phyloP scores from a whole-genome alignment of 2,113 vertebrate genomes.

The Pseudonaja textilis region DNA sequence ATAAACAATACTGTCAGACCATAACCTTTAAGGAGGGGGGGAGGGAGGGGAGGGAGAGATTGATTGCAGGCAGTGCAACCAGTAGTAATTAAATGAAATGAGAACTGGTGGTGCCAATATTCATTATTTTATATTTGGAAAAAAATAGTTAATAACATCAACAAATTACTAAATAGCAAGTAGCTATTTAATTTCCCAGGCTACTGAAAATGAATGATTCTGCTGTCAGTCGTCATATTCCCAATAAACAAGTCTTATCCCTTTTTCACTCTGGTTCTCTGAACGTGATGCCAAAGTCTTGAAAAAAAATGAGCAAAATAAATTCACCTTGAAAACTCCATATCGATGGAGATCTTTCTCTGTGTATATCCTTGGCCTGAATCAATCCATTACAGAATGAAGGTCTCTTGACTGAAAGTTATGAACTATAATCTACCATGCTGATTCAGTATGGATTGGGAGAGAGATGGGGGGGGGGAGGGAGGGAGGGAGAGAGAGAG shows the following conservation, averaged over 20 bases:
- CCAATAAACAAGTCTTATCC: conserved; percentile 40
- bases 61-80: not conserved
- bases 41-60: not conserved
- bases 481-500: too few species aligned
- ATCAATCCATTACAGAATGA: not conserved
- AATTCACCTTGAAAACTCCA: conserved; percentile 10
- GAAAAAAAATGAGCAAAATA: conserved; percentile 9
- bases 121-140: conserved; percentile 42
- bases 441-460: not conserved
- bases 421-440: not conserved
- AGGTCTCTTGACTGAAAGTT: not conserved
- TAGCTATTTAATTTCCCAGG: conserved; percentile 61
- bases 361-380: not conserved
- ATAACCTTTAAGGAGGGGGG: not conserved
- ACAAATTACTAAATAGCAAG: conserved; percentile 39
- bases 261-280: conserved; percentile 20
- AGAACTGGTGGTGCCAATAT: conserved; percentile 49
- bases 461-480: too few species aligned
- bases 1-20: not conserved
- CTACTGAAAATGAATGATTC: conserved; percentile 54
- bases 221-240: conserved; percentile 48
- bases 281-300: conserved; percentile 5
- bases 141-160: conserved; percentile 47
- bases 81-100: conserved; percentile 10
- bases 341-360: not conserved